phyloP scores from a whole-genome alignment of 2,888 invertebrate genomes.

The Coelogynopora nodosa region DNA sequence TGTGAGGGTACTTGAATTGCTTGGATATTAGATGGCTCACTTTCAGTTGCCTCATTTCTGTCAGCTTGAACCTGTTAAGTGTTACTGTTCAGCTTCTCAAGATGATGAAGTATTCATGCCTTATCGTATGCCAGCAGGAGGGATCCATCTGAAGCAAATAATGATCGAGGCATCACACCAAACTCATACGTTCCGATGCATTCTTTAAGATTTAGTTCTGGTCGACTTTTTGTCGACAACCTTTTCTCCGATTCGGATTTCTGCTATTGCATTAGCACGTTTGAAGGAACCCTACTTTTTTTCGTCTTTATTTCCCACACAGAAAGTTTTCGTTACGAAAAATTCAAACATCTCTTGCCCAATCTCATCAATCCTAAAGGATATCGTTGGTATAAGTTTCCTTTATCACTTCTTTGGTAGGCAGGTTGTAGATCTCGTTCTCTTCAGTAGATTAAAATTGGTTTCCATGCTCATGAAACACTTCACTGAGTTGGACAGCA shows the following conservation, averaged over 20 bases:
- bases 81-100: background rate
- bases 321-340: slow-evolving; percentile 38
- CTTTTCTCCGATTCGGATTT: slow-evolving; percentile 42
- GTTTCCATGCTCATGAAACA: background rate
- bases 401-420: slow-evolving; percentile 43
- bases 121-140: slow-evolving; percentile 6
- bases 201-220: slow-evolving; percentile 43
- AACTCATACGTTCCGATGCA: slow-evolving; percentile 34
- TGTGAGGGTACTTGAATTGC: slow-evolving; percentile 38
- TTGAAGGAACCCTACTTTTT: slow-evolving; percentile 41
- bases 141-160: background rate
- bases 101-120: slow-evolving; percentile 3
- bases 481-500: background rate
- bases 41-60: no score
- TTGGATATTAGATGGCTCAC: slow-evolving; percentile 40
- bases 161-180: slow-evolving; percentile 15
- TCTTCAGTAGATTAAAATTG: slow-evolving; percentile 42
- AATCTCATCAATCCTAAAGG: slow-evolving; percentile 43
- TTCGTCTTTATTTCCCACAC: background rate
- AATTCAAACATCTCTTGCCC: slow-evolving; percentile 46
- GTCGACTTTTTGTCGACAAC: slow-evolving; percentile 37
- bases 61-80: background rate
- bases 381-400: slow-evolving; percentile 36
- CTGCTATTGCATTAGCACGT: slow-evolving; percentile 43
- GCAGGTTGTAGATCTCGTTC: slow-evolving; percentile 42